Evolutionary conservation across 2,797 vertebrate species (phyloP).

Genomic region (Smutsia gigantea): DNA sequence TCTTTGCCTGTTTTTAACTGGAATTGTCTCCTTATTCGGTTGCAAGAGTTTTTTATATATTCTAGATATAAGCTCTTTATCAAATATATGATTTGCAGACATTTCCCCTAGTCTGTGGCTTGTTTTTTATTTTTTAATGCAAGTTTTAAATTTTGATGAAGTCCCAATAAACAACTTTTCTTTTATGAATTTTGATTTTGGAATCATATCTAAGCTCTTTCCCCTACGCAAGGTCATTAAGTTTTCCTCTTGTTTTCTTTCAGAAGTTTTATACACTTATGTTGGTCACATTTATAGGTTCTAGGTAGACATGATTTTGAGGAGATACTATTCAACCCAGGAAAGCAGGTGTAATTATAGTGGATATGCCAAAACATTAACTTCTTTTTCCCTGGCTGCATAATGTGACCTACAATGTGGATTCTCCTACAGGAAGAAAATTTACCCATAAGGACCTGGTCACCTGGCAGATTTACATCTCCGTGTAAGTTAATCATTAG

Average conservation of each 20-base stretch:
- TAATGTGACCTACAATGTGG: background rate
- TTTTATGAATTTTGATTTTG: slow-evolving; percentile 7
- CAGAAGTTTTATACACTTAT: background rate
- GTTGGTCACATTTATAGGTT: background rate
- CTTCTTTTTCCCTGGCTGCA: background rate
- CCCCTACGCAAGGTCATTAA: background rate
- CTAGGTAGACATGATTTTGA: background rate
- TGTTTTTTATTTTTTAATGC: background rate
- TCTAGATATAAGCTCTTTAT: background rate
- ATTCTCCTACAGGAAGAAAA: slow-evolving; percentile 24
- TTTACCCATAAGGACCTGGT: background rate
- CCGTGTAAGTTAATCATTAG: background rate
- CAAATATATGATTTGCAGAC: background rate
- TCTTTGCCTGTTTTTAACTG: slow-evolving; percentile 16
- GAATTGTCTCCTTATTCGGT: background rate
- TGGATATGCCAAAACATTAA: background rate
- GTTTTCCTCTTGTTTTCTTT: background rate
- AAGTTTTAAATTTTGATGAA: slow-evolving; percentile 47
- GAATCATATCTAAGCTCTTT: slow-evolving; percentile 18
- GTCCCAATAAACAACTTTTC: background rate
- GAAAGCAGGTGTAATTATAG: background rate
- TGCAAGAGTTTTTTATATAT: background rate
- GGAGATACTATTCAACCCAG: background rate
- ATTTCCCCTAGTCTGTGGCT: slow-evolving; percentile 18
- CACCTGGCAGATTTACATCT: background rate